These are phyloP conservation scores for Euura lappo DNA, from an alignment of 1,140 invertebrate species.

Conservation along the genomic window DNA sequence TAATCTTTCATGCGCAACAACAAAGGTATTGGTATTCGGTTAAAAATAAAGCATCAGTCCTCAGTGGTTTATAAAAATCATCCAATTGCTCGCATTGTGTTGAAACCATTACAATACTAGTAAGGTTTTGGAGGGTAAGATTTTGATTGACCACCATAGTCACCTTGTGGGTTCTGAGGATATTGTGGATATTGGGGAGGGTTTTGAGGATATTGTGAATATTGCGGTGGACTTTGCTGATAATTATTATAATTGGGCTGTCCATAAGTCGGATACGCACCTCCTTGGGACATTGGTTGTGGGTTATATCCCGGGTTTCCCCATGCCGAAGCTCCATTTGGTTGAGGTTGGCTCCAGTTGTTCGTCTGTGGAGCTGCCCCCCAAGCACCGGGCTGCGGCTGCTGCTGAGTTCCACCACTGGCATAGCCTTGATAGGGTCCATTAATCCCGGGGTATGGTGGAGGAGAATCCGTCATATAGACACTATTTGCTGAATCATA, in stretches of 20 bases:
- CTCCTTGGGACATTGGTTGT: conserved; percentile 55
- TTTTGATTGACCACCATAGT: not conserved
- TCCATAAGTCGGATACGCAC: conserved; percentile 55
- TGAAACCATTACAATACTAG: too few species aligned
- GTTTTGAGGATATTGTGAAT: conserved; percentile 36
- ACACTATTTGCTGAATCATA: conserved; percentile 77
- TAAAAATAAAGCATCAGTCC: too few species aligned
- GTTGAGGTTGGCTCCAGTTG: conserved; percentile 32
- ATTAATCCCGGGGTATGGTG: conserved; percentile 90
- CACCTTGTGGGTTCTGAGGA: not conserved
- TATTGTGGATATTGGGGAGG: conserved; percentile 37
- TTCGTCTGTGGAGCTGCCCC: conserved; percentile 17
- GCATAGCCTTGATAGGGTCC: conserved; percentile 58
- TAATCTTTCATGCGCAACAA: too few species aligned
- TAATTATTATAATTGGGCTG: conserved; percentile 47
- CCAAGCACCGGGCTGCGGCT: conserved; percentile 30
- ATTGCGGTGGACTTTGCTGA: conserved; percentile 47
- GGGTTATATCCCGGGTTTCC: conserved; percentile 55
- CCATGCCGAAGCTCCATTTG: conserved; percentile 50
- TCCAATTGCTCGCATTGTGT: too few species aligned
- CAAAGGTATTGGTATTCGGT: too few species aligned
- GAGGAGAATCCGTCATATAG: conserved; percentile 91
- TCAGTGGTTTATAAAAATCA: too few species aligned
- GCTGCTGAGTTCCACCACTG: conserved; percentile 39
- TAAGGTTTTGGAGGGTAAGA: too few species aligned